A percentile compares a stretch with the other conserved stretches of the same genome.
These are phyloP conservation scores for Melanerpes aurifrons DNA, from an alignment of 2,113 vertebrate species.

Conservation along the genomic window DNA sequence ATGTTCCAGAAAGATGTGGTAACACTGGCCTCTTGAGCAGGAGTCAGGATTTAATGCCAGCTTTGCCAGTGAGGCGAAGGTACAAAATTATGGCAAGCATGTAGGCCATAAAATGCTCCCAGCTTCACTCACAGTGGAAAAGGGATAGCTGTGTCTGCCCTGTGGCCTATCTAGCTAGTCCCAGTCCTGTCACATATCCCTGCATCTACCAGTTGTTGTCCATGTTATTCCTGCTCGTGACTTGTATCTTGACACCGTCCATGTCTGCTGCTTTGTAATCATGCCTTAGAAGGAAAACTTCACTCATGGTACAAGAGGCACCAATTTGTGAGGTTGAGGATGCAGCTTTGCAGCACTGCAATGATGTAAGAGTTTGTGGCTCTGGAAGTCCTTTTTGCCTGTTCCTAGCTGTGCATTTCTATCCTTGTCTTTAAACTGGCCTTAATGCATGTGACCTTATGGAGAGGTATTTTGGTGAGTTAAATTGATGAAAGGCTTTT, in stretches of 20 bases:
- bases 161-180: not conserved
- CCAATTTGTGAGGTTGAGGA: not conserved
- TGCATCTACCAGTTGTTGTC: not conserved
- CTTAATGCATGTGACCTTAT: not conserved
- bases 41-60: not conserved
- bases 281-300: not conserved
- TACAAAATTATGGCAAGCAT: constrained; percentile 12
- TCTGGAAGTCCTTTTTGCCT: not conserved
- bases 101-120: not conserved
- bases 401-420: not conserved
- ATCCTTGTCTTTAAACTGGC: not conserved
- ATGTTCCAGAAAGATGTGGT: not conserved
- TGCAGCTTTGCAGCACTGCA: not conserved
- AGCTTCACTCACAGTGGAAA: not conserved
- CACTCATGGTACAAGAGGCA: not conserved
- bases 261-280: accelerated
- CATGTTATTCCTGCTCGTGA: not conserved
- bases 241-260: not conserved
- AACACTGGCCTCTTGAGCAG: not conserved
- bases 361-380: not conserved
- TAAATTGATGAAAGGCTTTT: not conserved
- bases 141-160: not conserved
- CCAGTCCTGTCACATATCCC: not conserved
- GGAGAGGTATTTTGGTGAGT: not conserved
- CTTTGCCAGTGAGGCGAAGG: not conserved